Evolutionary conservation across 2,888 invertebrate genomes (phyloP).

Genomic region (Acronicta aceris): DNA sequence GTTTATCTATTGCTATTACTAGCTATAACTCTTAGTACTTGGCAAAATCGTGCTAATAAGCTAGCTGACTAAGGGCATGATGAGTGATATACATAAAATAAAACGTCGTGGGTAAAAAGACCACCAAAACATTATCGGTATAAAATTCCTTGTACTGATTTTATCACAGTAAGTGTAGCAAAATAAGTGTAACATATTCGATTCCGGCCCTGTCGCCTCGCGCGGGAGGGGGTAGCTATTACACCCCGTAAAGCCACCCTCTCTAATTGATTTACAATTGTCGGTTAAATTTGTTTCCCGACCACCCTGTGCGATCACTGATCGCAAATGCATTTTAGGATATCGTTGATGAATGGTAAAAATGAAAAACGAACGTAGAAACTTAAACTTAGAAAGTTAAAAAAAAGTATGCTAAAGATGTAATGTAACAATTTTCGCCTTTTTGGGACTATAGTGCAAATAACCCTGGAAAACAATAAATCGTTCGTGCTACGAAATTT

Average conservation of each 20-base stretch:
- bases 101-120: too few species aligned
- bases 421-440: too few species aligned
- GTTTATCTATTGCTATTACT: too few species aligned
- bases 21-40: too few species aligned
- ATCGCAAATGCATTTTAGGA: slow-evolving; percentile 76
- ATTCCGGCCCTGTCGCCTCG: slow-evolving; percentile 73
- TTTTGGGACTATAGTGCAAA: too few species aligned
- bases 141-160: background rate
- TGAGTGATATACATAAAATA: too few species aligned
- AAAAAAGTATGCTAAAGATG: too few species aligned
- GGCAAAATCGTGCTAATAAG: too few species aligned
- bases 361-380: slow-evolving; percentile 31
- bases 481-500: slow-evolving; percentile 30
- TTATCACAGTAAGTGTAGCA: slow-evolving; percentile 15
- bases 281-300: slow-evolving; percentile 89
- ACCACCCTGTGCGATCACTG: slow-evolving; percentile 82
- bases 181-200: slow-evolving; percentile 35
- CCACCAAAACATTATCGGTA: too few species aligned
- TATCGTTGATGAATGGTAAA: slow-evolving; percentile 37
- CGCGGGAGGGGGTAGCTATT: slow-evolving; percentile 79
- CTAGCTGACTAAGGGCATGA: too few species aligned
- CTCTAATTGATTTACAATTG: slow-evolving; percentile 90
- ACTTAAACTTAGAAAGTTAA: too few species aligned
- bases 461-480: too few species aligned
- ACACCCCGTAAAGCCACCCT: slow-evolving; percentile 85